Evolutionary conservation across 2,888 invertebrate species (phyloP), one percentile per base, ranked within the genome.

Genomic region (Listrodromus nycthemerus): DNA sequence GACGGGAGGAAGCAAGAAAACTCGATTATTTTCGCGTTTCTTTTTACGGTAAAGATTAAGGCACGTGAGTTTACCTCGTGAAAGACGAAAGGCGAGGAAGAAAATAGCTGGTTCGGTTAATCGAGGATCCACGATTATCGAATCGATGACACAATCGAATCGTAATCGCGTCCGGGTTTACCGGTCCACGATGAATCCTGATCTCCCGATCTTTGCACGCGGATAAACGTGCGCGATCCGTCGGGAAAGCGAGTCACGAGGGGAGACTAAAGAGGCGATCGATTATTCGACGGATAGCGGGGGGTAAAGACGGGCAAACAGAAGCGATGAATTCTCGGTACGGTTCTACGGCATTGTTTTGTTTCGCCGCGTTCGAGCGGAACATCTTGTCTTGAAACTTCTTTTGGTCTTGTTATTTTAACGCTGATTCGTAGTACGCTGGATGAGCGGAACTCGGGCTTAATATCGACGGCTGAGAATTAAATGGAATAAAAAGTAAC

Each of bases 181-280:
- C 24, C n/a, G 24, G 41, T 70, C 33, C 37, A n/a, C 41, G 21
- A 55, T 37, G 55, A 55, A 50, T 71, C 41, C 41, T 10, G 71
- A 71, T 71, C 71, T 71, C 71, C 45, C 45, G 71, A 71, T 71
- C 71, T 24, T 71, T 71, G 3, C 55, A 71, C 71, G 58, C 21
- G 24, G 58, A 37, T 3, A 70, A 70, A 19, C 33, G 30, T 71
- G 24, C 71, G 24, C 16, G 33, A 8, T 10, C 1, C 19, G 16
- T 71, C 19, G 37, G 6, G 8, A 24, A 55, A 33, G 30, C 7
- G 13, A 27, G 58, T 10, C 13, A 27, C 16, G 58, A 24, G 58
- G 10, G 16, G 16, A 58, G n/a, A 4, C 16, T 13, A 58, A 58
- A 52, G 1, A n/a, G 7, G 21, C 6, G 7, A 58, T 27, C 16